Base-by-base conservation (phyloP, 1,140 invertebrate species). In the Teleogryllus occipitalis region DNA sequence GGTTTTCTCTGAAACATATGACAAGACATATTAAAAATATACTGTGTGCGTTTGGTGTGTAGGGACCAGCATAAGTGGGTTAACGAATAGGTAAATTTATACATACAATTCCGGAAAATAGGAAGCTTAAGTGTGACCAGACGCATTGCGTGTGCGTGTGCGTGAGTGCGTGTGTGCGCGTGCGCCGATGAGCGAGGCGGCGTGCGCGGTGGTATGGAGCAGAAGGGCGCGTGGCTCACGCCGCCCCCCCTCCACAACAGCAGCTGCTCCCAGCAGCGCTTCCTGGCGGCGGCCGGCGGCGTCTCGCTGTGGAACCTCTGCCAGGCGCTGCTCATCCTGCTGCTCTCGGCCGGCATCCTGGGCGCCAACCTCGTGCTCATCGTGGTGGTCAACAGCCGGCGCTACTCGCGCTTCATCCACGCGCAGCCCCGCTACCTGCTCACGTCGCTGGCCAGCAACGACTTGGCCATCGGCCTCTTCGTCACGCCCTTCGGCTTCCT, bases 321-420 rank as follows among this genome's bases (percentile, higher is more conserved):
- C 21, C 91, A 93, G 82, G 93, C 93, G 0, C 85, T 92, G n/a
- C 88, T 95, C 79, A 93, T 95, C 82, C 88, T 95, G 73, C 84
- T 91, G 4, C 85, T 95, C 46, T 94, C 93, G 46, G 88, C 93
- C 83, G 92, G 92, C 15, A 94, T 95, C 79, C 89, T 95, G 21
- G 89, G 90, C 10, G 92, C 92, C 22, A 95, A 95, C 85, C 86
- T 93, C 15, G 86, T 95, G 75, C 89, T 95, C n/a, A 94, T 95
- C 81, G 91, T 93, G 81, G 93, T 95, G n/a, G 90, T 95, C 82
- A 95, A 95, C 85, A 94, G 92, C 84, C 88, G 92, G 39, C 88
- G 92, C 79, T 95, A 95, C 85, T 91, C 92, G 81, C 94, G 93
- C 84, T 95, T 94, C 84, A 95, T 95, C 81, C 93, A n/a, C n/a